These are phyloP conservation scores for Hiodon tergisus DNA, from an alignment of 2,113 vertebrate species.

Conservation along the genomic window DNA sequence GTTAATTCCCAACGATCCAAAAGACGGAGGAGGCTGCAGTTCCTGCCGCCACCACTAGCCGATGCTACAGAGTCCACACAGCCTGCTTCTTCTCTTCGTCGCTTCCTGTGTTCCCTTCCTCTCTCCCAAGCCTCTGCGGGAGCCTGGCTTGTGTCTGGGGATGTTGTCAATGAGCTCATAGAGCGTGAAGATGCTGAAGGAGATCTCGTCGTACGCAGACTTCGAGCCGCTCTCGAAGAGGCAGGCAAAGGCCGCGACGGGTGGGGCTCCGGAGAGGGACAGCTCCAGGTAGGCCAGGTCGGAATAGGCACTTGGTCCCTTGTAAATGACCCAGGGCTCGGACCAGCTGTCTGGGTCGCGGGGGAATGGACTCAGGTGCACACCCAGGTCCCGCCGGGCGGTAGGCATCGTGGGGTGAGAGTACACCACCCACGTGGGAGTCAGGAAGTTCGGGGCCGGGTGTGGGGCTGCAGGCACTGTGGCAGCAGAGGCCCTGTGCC, in stretches of 20 bases:
- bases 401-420: constrained; percentile 76
- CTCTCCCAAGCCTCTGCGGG: constrained; percentile 4
- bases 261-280: constrained; percentile 41
- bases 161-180: constrained; percentile 79
- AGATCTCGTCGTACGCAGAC: constrained; percentile 83
- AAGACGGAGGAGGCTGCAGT: background rate
- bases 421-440: constrained; percentile 81
- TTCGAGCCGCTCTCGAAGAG: constrained; percentile 78
- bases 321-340: constrained; percentile 84
- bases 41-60: constrained; percentile 29
- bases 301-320: constrained; percentile 89
- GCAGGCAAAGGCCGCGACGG: constrained; percentile 70
- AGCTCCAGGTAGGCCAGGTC: constrained; percentile 79
- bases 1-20: background rate
- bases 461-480: background rate
- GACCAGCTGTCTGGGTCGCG: constrained; percentile 81
- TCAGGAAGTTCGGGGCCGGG: constrained; percentile 46
- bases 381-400: constrained; percentile 72
- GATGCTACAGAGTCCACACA: constrained; percentile 43
- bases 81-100: constrained; percentile 36
- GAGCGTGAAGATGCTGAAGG: constrained; percentile 84
- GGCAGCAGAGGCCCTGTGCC: constrained; percentile 35
- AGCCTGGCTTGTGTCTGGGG: constrained; percentile 31
- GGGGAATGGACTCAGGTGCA: constrained; percentile 79
- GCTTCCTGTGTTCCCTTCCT: constrained; percentile 18